Conservation (phyloP, 1,140 invertebrate species). For the Leptoteleia sp. region DNA sequence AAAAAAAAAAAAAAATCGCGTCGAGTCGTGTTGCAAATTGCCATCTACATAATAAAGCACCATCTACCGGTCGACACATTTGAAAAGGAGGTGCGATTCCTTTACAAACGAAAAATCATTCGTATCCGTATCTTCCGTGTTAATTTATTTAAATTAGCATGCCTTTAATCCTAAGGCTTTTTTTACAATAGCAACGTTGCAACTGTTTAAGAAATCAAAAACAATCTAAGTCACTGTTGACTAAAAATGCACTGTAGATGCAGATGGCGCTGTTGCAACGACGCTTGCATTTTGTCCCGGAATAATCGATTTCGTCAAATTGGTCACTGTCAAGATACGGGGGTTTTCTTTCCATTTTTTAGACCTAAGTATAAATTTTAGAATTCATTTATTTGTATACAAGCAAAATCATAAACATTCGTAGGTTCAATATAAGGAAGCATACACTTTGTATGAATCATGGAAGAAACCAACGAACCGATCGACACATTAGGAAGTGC, state of each 20-base stretch:
- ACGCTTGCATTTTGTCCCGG: conserved; percentile 2
- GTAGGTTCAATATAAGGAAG: conserved; percentile 41
- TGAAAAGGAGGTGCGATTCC: too few species aligned
- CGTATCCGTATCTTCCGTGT: too few species aligned
- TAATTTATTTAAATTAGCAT: too few species aligned
- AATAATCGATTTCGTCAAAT: conserved; percentile 6
- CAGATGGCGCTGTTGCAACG: conserved; percentile 20
- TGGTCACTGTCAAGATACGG: conserved; percentile 16
- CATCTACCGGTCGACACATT: too few species aligned
- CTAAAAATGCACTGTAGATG: not conserved
- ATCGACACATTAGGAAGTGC: conserved; percentile 22
- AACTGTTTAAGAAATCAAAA: not conserved
- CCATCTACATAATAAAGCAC: too few species aligned
- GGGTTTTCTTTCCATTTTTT: conserved; percentile 1
- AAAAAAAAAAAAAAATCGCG: too few species aligned
- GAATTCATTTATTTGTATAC: conserved; percentile 13
- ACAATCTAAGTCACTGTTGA: not conserved
- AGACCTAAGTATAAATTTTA: conserved; percentile 5
- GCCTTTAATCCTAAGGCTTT: too few species aligned
- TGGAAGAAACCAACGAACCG: conserved; percentile 30
- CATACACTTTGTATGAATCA: conserved; percentile 25
- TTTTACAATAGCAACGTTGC: not conserved
- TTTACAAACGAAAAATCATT: too few species aligned
- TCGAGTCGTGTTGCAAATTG: too few species aligned
- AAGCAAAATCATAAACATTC: conserved; percentile 2